Evolutionary conservation across 2,888 invertebrate species (phyloP), one percentile per base, ranked within the genome.

Genomic region (Dioctria linearis): DNA sequence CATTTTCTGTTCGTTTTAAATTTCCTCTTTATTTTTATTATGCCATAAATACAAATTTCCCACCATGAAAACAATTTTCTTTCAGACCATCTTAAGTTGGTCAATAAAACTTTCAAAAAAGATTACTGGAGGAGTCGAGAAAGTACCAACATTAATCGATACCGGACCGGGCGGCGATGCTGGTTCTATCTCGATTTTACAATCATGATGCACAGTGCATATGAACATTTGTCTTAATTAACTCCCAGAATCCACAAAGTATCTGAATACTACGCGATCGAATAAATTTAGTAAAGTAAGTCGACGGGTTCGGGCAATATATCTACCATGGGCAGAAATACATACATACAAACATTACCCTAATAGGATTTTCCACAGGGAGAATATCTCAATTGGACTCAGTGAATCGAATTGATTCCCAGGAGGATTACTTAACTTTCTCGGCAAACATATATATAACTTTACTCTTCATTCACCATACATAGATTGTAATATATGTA

Each of bases 331-430:
- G 25, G 25, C 25, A 25, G 0, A 25, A 25, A 25, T 25, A 25
- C 2, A 25, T 2, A 25, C 25, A 25, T 25, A 25, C 25, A 25
- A 25, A 25, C 67, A 46, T 49, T 67, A 67, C 67, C 49, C 49
- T 67, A 67, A 67, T 67, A 11, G 67, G 67, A 46, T 67, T 67
- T 43, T 37, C 67, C 13, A 46, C 4, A 37, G 67, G 67, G 46
- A 67, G 66, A 37, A 37, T 46, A 46, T 67, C 25, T 67, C 67
- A 67, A 67, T 67, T 67, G 43, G n/a, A 67, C 46, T 46, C 49
- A 67, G 43, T 67, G 67, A 67, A 67, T 67, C 67, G 46, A 67
- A 43, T 67, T 49, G 67, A 67, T 67, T 67, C 67, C 67, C 67
- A 67, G 43, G 43, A 37, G 67, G 49, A 67, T 67, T 67, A 67